Conservation (phyloP, 2,113 vertebrate genomes). For the Arvicanthis niloticus region DNA sequence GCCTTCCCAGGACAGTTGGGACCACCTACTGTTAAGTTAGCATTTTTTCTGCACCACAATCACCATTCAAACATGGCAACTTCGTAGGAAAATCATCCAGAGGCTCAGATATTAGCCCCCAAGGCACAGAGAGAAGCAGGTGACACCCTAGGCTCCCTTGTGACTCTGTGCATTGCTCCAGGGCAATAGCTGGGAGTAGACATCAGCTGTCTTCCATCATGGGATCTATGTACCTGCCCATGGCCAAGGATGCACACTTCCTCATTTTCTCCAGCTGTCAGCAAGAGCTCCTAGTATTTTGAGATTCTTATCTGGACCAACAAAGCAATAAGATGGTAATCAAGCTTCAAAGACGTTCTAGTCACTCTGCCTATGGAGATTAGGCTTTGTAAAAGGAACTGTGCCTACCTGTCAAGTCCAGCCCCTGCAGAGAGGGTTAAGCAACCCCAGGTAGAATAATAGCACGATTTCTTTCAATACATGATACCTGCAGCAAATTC, state of each 20-base stretch:
- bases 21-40: neutral
- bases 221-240: fast-evolving
- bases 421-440: neutral
- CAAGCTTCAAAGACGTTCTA: neutral
- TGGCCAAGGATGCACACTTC: neutral
- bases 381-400: neutral
- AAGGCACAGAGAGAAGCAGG: neutral
- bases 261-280: neutral
- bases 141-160: neutral
- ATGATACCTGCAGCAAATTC: neutral
- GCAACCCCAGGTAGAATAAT: neutral
- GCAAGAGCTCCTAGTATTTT: neutral
- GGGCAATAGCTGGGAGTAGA: neutral
- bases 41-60: neutral
- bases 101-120: neutral
- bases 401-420: neutral
- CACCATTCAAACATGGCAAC: neutral
- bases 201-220: neutral
- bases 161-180: neutral
- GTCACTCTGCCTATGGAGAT: neutral
- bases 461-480: fast-evolving
- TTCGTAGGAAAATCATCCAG: neutral
- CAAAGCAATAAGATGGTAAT: neutral
- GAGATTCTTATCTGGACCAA: neutral
- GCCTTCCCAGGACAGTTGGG: neutral